Base-by-base conservation (phyloP, 2,113 vertebrate genomes). In the Panthera uncia region DNA sequence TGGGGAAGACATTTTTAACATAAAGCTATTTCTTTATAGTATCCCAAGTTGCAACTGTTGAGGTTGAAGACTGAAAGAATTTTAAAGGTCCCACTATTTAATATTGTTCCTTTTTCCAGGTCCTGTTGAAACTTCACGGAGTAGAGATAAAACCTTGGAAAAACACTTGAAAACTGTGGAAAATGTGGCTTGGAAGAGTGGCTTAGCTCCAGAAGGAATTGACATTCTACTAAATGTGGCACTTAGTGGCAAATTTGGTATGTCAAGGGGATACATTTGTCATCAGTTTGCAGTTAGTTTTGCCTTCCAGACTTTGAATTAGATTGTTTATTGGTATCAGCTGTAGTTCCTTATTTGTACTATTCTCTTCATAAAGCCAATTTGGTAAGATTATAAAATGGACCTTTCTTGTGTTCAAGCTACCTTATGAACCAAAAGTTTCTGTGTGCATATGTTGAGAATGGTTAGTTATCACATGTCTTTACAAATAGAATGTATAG, bases 171-270 rank as follows among this genome's bases (percentile, higher is more conserved):
- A 97, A 85, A 73, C 88, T 21, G 98, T 99, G 98, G 99, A 99
- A 99, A 98, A 95, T 57, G 90, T 98, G 98, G 99, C 99, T 57
- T 98, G 99, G 95, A 97, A 98, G 80, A 98, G 91, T 92, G 99
- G 99, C 7, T 99, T 99, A 84, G 93, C 99, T 11, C 98, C 99
- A 41, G 99, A 99, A 97, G 99, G 73, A 71, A 98, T 99, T 90
- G 98, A 98, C 41, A 9, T 98, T 4, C 98, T 99, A 97, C 98
- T 99, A 95, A 99, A 99, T 0, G 99, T 99, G 96, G 99, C 98
- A 33, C 99, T 99, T 96, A 99, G 99, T 98, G 99, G 99, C 69
- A 99, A 98, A 92, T 99, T 99, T 96, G 99, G 99, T 99, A 99
- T 89, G 97, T 98, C 61, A 73, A 74, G 0, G 29, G 52, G 41